Evolutionary conservation across 2,888 invertebrate species (phyloP).

Genomic region (Mycalesis mineus): DNA sequence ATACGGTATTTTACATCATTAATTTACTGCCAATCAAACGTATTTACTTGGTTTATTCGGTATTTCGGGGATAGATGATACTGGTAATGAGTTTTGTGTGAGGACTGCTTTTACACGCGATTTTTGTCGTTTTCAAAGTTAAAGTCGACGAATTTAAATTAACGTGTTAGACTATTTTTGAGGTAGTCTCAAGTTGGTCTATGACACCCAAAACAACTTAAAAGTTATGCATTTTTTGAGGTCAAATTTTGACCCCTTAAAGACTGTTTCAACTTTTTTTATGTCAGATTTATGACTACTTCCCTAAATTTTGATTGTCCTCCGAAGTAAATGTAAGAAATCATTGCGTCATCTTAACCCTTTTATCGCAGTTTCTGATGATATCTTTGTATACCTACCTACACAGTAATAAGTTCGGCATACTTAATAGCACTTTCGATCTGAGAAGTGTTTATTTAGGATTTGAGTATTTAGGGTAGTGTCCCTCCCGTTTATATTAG

Average conservation of each 20-base stretch:
- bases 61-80: background rate
- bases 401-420: background rate
- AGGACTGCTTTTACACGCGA: background rate
- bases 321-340: no score
- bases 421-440: constrained; percentile 16
- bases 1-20: constrained; percentile 16
- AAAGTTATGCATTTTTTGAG: no score
- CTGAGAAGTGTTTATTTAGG: constrained; percentile 25
- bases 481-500: constrained; percentile 17
- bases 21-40: constrained; percentile 17
- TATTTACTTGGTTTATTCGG: constrained; percentile 9
- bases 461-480: constrained; percentile 21
- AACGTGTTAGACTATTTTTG: no score
- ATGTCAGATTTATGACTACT: no score
- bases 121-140: background rate
- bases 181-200: no score
- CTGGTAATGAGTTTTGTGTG: background rate
- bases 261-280: no score
- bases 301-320: no score
- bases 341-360: no score
- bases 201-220: no score
- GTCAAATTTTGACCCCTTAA: no score
- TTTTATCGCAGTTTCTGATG: no score
- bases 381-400: background rate
- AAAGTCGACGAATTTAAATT: no score